These are phyloP conservation scores for Danio choprae DNA, from an alignment of 2,797 vertebrate species.

Conservation along the genomic window DNA sequence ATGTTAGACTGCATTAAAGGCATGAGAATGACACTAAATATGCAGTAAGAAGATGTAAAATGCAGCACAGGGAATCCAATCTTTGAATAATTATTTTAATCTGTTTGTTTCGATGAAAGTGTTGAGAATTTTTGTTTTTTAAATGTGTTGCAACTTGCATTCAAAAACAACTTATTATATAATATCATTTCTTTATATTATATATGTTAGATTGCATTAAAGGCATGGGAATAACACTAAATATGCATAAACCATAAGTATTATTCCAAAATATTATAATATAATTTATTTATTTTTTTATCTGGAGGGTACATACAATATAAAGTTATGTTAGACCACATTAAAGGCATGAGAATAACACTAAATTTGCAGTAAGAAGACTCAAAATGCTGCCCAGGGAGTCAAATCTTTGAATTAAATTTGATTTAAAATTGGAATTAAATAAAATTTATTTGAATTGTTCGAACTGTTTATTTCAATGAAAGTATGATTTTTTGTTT, in stretches of 20 bases:
- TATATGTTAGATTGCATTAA: no score
- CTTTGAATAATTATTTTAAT: no score
- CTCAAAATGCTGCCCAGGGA: not conserved
- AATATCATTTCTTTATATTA: slow-evolving; percentile 90
- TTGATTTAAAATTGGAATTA: no score
- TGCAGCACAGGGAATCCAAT: not conserved
- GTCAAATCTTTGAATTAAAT: not conserved
- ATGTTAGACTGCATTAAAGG: not conserved
- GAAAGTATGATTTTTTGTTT: no score
- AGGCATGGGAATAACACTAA: no score
- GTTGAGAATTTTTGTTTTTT: no score
- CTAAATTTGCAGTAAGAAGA: not conserved
- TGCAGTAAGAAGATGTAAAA: not conserved
- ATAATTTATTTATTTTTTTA: no score
- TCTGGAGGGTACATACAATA: slow-evolving; percentile 75
- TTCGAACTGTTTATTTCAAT: no score
- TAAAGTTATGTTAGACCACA: not conserved
- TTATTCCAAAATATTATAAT: no score
- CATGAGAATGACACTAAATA: not conserved
- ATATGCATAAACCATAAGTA: no score
- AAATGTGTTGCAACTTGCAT: not conserved
- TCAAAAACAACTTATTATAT: not conserved
- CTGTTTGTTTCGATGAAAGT: not conserved
- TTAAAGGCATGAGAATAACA: not conserved
- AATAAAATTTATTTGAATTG: not conserved